Base-by-base conservation (phyloP, 2,113 vertebrate genomes). In the Orycteropus afer region DNA sequence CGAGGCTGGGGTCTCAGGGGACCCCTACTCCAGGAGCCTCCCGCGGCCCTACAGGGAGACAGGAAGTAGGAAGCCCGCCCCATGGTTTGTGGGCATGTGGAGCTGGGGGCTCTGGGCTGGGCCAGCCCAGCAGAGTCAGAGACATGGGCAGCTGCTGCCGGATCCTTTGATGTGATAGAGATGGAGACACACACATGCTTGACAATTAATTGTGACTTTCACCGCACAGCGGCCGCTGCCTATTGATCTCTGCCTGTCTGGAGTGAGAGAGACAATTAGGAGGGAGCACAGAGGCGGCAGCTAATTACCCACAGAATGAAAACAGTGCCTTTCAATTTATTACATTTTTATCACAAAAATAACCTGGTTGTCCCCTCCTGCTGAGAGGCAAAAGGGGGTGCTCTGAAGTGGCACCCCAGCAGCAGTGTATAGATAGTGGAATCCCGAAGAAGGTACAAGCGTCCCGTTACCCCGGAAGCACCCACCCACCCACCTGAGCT, bases 181-280 rank as follows among this genome's bases (percentile, higher is more conserved):
- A 98, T 96, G 97, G 97, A 87, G 94, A 98, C 96, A 96, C 97
- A 96, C 32, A 83, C 97, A 90, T 29, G 90, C 96, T 92, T 84
- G 87, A 96, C 96, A 98, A 98, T 98, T 98, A 98, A 98, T 98
- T 98, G 98, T 77, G 90, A 97, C 98, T 98, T 98, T 98, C 95
- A 95, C 96, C 93, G 53, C 92, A 86, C 97, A 97, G 97, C 90
- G 89, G 97, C 97, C 34, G 69, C 79, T 98, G 97, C 90, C 97
- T 97, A 98, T 98, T 98, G 98, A 98, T 98, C 98, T 98, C 86
- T 4, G 40, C 97, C 96, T 90, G 96, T 98, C 97, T 98, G 97
- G 96, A 98, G 98, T 96, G 97, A 98, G 97, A 95, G 97, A 98
- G 97, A 98, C 98, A 98, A 98, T 98, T 98, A 98, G 95, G 97